Base-by-base conservation (phyloP, 2,113 vertebrate genomes). In the Halichoerus grypus region DNA sequence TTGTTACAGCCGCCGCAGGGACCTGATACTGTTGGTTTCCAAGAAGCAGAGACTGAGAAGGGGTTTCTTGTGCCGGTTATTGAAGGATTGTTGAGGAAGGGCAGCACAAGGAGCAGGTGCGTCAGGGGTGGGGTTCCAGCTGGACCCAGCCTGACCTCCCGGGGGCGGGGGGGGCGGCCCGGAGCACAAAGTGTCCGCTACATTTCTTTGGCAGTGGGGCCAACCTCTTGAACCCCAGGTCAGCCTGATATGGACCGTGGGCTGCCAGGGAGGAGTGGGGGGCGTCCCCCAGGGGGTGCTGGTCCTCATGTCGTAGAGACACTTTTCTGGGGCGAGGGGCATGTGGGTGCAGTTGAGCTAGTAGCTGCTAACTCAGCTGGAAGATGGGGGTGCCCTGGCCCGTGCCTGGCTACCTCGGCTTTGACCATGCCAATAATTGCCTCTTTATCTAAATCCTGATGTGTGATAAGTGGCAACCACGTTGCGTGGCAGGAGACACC, bases 341-440 rank as follows among this genome's bases (percentile, higher is more conserved):
- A 21, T 76, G 42, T 49, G 7, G 26, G 11, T 7, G 13, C 13
- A 13, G 14, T 18, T 11, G 61, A 24, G 67, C 49, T 42, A 0
- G 7, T 46, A 4, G 24, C 4, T 49, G 39, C 65, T 69, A 3
- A 11, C 46, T 21, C 12, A 3, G 5, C 13, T 28, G 6, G 55
- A 79, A 42, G 4, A 9, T 3, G 18, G 80, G 80, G 39, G 31
- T 26, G 5, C 4, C 5, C 13, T 2, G 28, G 83, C 3, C 0
- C 0, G 2, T 11, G 39, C 22, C 1, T 19, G 7, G n/a, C 4
- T 1, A 39, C 21, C 11, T 1, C 9, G 0, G 26, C 39, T 6
- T 55, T 7, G 6, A 4, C 7, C 5, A 0, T 22, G 55, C 21
- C 31, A 22, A 12, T 0, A 3, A 26, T 5, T 16, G 0, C 10